A percentile compares a stretch with the other conserved stretches of the same genome.
These are phyloP conservation scores for Nematopogon swammerdamellus DNA, from an alignment of 2,888 invertebrate species.

Conservation along the genomic window DNA sequence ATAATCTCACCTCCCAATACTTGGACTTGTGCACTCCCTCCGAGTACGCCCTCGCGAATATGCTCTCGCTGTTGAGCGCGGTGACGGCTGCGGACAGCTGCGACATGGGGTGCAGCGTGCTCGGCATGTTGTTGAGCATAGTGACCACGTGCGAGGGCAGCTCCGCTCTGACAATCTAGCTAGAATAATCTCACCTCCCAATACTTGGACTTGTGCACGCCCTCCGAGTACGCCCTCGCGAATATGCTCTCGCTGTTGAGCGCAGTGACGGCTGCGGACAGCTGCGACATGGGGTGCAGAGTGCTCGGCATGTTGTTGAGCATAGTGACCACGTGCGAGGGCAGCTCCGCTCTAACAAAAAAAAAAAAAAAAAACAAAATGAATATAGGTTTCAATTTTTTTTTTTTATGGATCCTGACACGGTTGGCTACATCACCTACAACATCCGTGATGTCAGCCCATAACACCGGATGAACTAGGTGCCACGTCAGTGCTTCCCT, in stretches of 20 bases:
- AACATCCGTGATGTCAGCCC: too few relatives aligned
- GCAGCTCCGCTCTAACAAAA: constrained; percentile 90
- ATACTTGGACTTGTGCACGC: constrained; percentile 84
- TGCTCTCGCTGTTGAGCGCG: constrained; percentile 87
- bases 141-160: constrained; percentile 91
- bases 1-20: constrained; percentile 86
- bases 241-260: constrained; percentile 91
- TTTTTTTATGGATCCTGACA: too few relatives aligned
- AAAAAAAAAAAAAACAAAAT: too few relatives aligned
- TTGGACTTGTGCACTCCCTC: constrained; percentile 84
- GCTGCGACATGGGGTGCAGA: constrained; percentile 94
- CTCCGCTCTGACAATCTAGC: too few relatives aligned
- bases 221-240: constrained; percentile 86
- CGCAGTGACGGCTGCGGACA: constrained; percentile 86
- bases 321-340: constrained; percentile 89
- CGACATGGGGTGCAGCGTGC: constrained; percentile 89
- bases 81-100: constrained; percentile 91
- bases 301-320: constrained; percentile 89
- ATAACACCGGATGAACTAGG: too few relatives aligned
- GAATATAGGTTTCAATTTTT: too few relatives aligned
- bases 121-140: constrained; percentile 91
- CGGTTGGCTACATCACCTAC: too few relatives aligned
- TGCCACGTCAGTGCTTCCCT: too few relatives aligned
- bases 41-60: constrained; percentile 88
- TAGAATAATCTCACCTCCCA: constrained; percentile 86